These are phyloP conservation scores for Silurus glanis DNA, from an alignment of 2,113 vertebrate species.

Conservation along the genomic window DNA sequence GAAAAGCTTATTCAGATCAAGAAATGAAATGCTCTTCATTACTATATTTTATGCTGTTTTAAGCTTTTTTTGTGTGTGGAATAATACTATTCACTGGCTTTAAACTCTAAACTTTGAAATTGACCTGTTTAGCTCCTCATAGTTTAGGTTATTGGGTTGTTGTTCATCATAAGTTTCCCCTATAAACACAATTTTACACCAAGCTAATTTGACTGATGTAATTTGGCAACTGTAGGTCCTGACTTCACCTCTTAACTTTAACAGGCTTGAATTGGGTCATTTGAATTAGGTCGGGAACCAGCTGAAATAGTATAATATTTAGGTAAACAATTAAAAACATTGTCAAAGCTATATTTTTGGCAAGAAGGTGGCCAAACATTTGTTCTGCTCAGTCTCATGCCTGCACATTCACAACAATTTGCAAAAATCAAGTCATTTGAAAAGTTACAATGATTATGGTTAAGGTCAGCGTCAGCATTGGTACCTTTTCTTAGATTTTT, in stretches of 20 bases:
- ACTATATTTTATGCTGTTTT: not conserved
- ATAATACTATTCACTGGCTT: not conserved
- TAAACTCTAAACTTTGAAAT: not conserved
- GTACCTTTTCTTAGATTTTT: not conserved
- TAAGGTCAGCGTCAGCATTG: not conserved
- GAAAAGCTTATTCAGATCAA: not conserved
- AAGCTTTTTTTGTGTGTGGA: not conserved
- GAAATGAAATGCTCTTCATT: not conserved
- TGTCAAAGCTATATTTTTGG: not conserved
- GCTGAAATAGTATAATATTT: not conserved
- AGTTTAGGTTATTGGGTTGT: not conserved
- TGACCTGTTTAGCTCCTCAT: not conserved
- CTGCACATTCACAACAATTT: not conserved
- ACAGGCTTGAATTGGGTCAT: slow-evolving; percentile 39
- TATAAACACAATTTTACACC: slow-evolving; percentile 15
- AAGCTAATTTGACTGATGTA: not conserved
- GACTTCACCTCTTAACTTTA: slow-evolving; percentile 15
- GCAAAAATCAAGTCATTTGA: not conserved
- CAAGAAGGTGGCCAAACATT: not conserved
- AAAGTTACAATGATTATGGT: not conserved
- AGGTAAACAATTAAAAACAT: not conserved
- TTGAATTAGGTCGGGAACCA: slow-evolving; percentile 8
- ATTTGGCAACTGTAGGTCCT: slow-evolving; percentile 3
- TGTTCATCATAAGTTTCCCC: not conserved
- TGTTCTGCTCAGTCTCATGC: not conserved